Conservation (phyloP, 1,140 invertebrate genomes). For the Bombus pascuorum region DNA sequence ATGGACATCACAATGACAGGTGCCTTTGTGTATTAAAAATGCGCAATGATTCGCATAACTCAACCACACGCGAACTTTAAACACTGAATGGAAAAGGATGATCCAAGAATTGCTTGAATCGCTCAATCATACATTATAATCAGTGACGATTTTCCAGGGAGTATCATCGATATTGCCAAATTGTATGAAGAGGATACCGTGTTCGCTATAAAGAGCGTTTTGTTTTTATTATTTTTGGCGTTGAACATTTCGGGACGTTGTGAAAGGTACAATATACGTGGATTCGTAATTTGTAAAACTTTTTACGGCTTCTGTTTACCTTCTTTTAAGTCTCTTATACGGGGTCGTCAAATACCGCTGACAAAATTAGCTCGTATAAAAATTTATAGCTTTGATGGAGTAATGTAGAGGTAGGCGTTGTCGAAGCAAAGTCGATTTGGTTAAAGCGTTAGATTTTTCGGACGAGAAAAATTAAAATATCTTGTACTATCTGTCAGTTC, state of each 20-base stretch:
- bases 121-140: conserved; percentile 1
- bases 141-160: background rate
- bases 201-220: background rate
- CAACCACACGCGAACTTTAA: background rate
- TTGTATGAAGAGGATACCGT: background rate
- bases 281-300: background rate
- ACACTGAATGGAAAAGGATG: background rate
- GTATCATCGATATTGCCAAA: background rate
- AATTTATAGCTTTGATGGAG: conserved; percentile 9
- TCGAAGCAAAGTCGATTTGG: background rate
- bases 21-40: background rate
- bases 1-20: background rate
- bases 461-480: background rate
- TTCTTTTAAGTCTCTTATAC: background rate
- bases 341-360: background rate
- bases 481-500: background rate
- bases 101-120: background rate
- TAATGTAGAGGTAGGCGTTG: background rate
- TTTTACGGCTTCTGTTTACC: background rate
- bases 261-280: background rate
- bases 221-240: conserved; percentile 10
- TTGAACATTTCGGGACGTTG: background rate
- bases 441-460: background rate
- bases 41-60: background rate
- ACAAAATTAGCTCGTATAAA: conserved; percentile 3